A percentile compares a stretch with the other conserved stretches of the same genome.
Conservation (phyloP, 53 echinoderm and acorn worm species). For the Mesocentrotus franciscanus region DNA sequence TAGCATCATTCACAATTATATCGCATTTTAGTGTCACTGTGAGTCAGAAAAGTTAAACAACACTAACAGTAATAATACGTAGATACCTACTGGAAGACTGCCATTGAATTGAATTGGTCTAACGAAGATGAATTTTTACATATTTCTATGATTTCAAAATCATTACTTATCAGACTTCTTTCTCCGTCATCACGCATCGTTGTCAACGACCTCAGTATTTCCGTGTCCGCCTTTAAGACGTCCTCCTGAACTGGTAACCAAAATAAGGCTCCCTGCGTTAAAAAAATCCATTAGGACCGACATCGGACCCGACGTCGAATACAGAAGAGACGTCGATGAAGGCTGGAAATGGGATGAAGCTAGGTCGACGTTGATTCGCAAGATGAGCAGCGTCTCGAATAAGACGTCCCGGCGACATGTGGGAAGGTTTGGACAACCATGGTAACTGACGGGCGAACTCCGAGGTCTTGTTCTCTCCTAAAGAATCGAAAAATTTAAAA, state of each 20-base stretch:
- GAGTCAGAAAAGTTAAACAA: no score
- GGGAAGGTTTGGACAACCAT: conserved; percentile 13
- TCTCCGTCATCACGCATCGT: not conserved
- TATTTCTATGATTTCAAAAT: not conserved
- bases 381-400: not conserved
- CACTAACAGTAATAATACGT: no score
- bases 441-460: not conserved
- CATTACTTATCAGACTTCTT: not conserved
- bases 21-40: no score
- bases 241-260: not conserved
- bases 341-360: not conserved
- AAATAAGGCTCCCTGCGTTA: conserved; percentile 5
- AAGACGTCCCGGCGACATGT: not conserved
- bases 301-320: not conserved
- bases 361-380: conserved; percentile 14
- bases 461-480: conserved; percentile 14
- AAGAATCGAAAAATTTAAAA: not conserved
- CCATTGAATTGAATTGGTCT: no score
- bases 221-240: not conserved
- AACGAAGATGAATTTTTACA: not conserved
- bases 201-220: not conserved
- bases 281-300: conserved; percentile 6
- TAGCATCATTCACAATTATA: no score
- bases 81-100: no score
- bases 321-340: not conserved